Evolutionary conservation across 1,140 invertebrate species (phyloP).

Genomic region (Philotrypesis tridentata): DNA sequence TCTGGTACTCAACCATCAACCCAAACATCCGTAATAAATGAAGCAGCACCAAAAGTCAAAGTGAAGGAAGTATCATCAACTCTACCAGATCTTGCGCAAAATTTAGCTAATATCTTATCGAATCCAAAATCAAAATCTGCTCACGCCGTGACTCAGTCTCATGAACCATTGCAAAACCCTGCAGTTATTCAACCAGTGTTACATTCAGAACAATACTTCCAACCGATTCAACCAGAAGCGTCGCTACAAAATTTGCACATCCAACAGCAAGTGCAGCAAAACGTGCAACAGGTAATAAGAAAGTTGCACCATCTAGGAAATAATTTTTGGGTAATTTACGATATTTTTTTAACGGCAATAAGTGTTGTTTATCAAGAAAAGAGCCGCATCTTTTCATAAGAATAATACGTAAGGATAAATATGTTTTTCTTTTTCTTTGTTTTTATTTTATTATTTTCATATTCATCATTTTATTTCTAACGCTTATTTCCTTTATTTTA

Average conservation of each 20-base stretch:
- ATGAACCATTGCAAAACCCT: conserved; percentile 54
- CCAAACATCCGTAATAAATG: conserved; percentile 52
- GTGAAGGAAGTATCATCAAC: conserved; percentile 70
- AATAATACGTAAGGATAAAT: background rate
- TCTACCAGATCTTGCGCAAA: conserved; percentile 70
- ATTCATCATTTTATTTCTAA: background rate
- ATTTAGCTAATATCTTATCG: conserved; percentile 71
- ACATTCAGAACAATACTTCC: conserved; percentile 68
- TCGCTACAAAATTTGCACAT: conserved; percentile 51
- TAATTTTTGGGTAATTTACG: conserved; percentile 43
- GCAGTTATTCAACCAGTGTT: conserved; percentile 50
- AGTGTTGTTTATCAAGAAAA: conserved; percentile 1
- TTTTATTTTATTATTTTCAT: background rate
- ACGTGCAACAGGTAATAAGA: conserved; percentile 54
- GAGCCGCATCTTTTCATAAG: background rate
- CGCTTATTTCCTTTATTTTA: background rate
- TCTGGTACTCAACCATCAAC: conserved; percentile 37
- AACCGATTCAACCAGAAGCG: conserved; percentile 66
- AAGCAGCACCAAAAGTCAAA: conserved; percentile 65
- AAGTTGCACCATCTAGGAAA: conserved; percentile 45
- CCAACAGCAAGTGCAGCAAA: conserved; percentile 58
- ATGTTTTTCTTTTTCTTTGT: background rate
- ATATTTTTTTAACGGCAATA: conserved; percentile 5
- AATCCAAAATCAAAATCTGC: conserved; percentile 70
- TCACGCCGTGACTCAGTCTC: conserved; percentile 59